Evolutionary conservation across 2,113 vertebrate species (phyloP).

Genomic region (Trematomus loennbergii): DNA sequence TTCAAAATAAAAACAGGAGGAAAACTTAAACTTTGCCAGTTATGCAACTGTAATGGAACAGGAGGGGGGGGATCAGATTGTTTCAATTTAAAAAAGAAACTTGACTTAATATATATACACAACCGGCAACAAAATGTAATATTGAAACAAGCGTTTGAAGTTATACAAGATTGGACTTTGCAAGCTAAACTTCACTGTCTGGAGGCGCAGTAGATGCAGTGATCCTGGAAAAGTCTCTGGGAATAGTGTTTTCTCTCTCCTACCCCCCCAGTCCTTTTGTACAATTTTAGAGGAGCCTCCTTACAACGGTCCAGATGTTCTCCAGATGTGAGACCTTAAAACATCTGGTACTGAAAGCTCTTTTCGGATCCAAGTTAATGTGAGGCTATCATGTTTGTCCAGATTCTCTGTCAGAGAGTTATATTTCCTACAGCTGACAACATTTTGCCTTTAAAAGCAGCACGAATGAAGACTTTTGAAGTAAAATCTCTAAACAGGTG

Average conservation of each 20-base stretch:
- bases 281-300: constrained; percentile 68
- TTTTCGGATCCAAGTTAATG: constrained; percentile 74
- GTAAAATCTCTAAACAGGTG: constrained; percentile 25
- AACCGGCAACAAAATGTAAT: background rate
- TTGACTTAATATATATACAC: background rate
- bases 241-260: constrained; percentile 30
- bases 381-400: constrained; percentile 75
- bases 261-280: constrained; percentile 30
- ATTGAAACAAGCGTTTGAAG: background rate
- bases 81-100: background rate
- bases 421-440: constrained; percentile 82
- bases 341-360: constrained; percentile 80
- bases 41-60: background rate
- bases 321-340: constrained; percentile 82
- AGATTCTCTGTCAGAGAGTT: constrained; percentile 57
- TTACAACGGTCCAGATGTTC: constrained; percentile 81
- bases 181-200: constrained; percentile 24
- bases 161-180: background rate
- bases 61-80: background rate
- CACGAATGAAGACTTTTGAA: constrained; percentile 1
- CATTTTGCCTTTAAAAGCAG: constrained; percentile 23
- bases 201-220: constrained; percentile 29
- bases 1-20: background rate
- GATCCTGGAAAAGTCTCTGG: constrained; percentile 35
- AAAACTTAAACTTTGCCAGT: background rate